Base-by-base conservation (phyloP, 2,797 vertebrate species). In the Chelonia mydas region DNA sequence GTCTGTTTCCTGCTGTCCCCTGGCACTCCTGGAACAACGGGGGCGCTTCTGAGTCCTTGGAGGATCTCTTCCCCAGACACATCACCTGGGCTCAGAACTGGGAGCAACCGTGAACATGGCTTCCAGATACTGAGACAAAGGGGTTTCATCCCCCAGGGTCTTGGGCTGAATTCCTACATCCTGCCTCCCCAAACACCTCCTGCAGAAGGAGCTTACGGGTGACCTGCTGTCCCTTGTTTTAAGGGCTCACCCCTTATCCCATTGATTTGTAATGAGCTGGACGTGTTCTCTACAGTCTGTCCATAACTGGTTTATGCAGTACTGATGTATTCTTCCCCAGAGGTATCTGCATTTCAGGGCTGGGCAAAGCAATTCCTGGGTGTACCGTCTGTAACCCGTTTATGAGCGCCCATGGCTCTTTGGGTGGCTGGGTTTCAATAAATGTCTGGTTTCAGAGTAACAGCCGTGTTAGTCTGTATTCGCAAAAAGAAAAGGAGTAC, bases 351-450 rank as follows among this genome's bases (percentile, higher is more conserved):
- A 9, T 77, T 16, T 77, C 45, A 47, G 45, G 45, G 45, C 74
- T 0, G 0, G 59, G 21, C 19, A 47, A n/a, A 76, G 33, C 6
- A 5, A 1, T 90, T 68, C 79, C 59, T 51, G 0, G 0, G 13
- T 2, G 25, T 45, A 21, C n/a, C 15, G 1, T 68, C 80, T 61
- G 25, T 7, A 0, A 0, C 15, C 49, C 5, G 3, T 72, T 72
- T 19, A 16, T 65, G 33, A 65, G 15, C 3, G 2, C 15, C 31
- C 15, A 3, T 33, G 16, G 33, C 33, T n/a, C 61, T 65, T 65
- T 65, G 61, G 61, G 33, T 5, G 65, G n/a, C n/a, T 21, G 17
- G 27, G n/a, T 23, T 23, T 72, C 65, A 23, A 11, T 68, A 68
- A 37, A 37, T 72, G 17, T 72, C 19, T 21, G n/a, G 17, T 68